Evolutionary conservation across 2,113 vertebrate genomes (phyloP).

Genomic region (Mesembrinibis cayennensis): DNA sequence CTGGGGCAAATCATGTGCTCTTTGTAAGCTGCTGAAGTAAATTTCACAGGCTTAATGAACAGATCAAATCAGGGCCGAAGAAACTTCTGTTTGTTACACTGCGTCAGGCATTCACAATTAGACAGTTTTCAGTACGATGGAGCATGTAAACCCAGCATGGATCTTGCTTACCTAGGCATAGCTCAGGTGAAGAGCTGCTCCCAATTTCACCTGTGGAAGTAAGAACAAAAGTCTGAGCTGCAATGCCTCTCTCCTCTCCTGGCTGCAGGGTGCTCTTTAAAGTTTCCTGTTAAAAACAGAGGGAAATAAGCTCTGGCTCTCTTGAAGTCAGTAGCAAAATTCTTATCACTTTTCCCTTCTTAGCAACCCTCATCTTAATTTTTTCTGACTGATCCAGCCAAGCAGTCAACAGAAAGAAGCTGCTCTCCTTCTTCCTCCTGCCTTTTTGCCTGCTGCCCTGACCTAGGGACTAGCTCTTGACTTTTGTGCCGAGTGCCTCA

Average conservation of each 20-base stretch:
- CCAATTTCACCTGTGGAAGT: background rate
- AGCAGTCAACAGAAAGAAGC: background rate
- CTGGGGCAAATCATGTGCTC: background rate
- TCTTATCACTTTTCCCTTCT: background rate
- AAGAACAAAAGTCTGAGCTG: background rate
- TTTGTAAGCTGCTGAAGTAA: background rate
- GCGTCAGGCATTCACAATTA: background rate
- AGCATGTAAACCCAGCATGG: background rate
- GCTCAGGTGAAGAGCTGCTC: background rate
- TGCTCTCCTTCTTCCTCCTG: background rate
- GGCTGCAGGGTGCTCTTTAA: background rate
- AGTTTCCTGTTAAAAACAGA: background rate
- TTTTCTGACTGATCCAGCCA: background rate
- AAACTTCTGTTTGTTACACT: background rate
- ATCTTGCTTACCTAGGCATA: background rate
- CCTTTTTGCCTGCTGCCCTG: background rate
- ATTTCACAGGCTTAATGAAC: background rate
- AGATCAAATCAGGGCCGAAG: background rate
- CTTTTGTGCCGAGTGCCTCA: constrained; percentile 10
- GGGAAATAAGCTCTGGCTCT: background rate
- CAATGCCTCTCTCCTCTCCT: background rate
- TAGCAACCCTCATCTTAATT: background rate
- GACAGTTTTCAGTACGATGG: background rate
- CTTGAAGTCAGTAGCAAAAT: background rate
- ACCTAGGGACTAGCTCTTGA: constrained; percentile 13